Conservation (phyloP, 2,888 invertebrate species). For the Pecten maximus region DNA sequence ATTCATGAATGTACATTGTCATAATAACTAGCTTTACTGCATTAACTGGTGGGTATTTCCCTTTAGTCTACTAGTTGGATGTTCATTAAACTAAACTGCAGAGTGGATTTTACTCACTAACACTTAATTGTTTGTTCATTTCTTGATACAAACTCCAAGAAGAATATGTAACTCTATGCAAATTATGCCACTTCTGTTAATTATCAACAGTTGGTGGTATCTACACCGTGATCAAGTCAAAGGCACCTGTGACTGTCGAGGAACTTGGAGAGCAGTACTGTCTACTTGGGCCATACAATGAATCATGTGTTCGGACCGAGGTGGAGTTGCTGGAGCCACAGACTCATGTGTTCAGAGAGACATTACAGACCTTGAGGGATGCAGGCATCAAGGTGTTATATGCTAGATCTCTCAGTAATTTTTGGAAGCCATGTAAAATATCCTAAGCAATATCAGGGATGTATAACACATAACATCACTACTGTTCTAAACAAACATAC, state of each 20-base stretch:
- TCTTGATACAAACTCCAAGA: no score
- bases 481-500: background rate
- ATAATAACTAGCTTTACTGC: no score
- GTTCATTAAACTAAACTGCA: no score
- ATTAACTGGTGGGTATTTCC: no score
- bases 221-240: slow-evolving; percentile 98
- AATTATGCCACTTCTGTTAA: no score
- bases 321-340: slow-evolving; percentile 93
- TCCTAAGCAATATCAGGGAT: no score
- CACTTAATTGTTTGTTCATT: no score
- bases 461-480: background rate
- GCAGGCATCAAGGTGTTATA: slow-evolving; percentile 91
- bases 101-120: no score
- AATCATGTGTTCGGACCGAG: slow-evolving; percentile 95
- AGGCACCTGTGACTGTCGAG: slow-evolving; percentile 97
- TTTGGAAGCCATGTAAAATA: no score
- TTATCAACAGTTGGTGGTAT: slow-evolving; percentile 95
- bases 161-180: no score
- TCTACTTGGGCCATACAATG: slow-evolving; percentile 96
- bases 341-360: slow-evolving; percentile 84
- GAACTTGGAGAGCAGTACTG: slow-evolving; percentile 99
- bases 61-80: no score
- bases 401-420: background rate
- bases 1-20: no score
- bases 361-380: slow-evolving; percentile 84